phyloP scores from a whole-genome alignment of 2,113 vertebrate species.

The Empidonax traillii region DNA sequence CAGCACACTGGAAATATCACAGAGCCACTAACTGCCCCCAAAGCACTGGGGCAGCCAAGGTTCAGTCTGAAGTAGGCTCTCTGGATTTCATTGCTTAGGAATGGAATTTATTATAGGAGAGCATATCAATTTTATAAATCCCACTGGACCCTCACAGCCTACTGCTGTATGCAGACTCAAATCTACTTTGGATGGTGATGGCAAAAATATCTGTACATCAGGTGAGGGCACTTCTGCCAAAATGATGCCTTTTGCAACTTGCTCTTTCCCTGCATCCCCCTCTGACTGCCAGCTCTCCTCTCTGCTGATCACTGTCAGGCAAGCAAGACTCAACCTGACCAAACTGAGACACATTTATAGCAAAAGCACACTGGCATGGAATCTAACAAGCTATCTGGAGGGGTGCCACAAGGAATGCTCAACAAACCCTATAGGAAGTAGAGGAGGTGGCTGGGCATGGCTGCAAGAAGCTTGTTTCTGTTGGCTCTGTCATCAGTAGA shows the following conservation, averaged over 20 bases:
- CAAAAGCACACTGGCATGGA: not conserved
- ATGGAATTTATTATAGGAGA: not conserved
- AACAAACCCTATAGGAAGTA: not conserved
- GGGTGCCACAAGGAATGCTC: fast-evolving
- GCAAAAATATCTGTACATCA: not conserved
- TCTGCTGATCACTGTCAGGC: not conserved
- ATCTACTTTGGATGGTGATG: not conserved
- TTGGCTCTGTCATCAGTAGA: not conserved
- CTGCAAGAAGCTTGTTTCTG: not conserved
- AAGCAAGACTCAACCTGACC: not conserved
- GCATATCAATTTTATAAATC: slow-evolving; percentile 9
- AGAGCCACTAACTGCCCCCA: not conserved
- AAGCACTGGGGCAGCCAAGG: not conserved
- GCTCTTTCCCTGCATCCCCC: not conserved
- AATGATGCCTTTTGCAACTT: not conserved
- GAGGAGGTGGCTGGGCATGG: not conserved
- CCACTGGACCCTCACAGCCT: not conserved
- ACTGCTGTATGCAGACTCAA: not conserved
- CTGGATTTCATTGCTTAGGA: slow-evolving; percentile 9
- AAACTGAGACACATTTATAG: not conserved
- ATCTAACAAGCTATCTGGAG: not conserved
- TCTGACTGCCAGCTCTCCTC: not conserved
- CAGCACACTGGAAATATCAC: slow-evolving; percentile 9
- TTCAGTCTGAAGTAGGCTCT: slow-evolving; percentile 17
- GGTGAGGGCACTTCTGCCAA: not conserved